Percentiles rank a stretch among this genome's conserved stretches.
phyloP scores from a whole-genome alignment of 2,888 invertebrate genomes.

The Trissolcus japonicus region DNA sequence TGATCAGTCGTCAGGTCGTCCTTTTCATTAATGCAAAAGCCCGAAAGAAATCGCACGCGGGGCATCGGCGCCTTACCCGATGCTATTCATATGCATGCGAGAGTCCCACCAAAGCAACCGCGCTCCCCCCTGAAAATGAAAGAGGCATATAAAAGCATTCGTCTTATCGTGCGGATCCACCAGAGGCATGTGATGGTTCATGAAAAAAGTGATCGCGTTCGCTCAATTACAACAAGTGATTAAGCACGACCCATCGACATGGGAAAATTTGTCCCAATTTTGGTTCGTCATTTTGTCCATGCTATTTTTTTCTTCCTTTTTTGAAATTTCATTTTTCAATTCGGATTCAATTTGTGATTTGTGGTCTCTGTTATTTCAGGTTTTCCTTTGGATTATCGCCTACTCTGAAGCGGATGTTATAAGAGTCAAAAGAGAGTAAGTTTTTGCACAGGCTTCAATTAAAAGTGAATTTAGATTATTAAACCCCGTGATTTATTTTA shows the following conservation, averaged over 20 bases:
- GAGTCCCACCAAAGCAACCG: conserved; percentile 39
- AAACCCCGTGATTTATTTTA: neutral
- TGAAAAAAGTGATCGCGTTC: conserved; percentile 44
- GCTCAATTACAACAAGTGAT: conserved; percentile 14
- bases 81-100: conserved; percentile 43
- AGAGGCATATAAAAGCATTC: conserved; percentile 53
- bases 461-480: neutral
- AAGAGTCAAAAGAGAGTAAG: conserved; percentile 53
- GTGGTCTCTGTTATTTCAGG: conserved; percentile 27
- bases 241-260: conserved; percentile 2
- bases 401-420: conserved; percentile 32
- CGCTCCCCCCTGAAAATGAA: conserved; percentile 40
- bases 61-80: neutral
- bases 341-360: conserved; percentile 3
- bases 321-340: neutral
- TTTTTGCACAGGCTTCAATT: neutral
- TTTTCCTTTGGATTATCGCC: conserved; percentile 35
- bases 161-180: conserved; percentile 45
- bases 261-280: conserved; percentile 37
- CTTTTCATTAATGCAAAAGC: conserved; percentile 21
- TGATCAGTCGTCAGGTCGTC: conserved; percentile 20
- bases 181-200: conserved; percentile 48
- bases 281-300: conserved; percentile 33
- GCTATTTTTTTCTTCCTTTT: neutral
- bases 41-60: conserved; percentile 23